phyloP scores from a whole-genome alignment of 2,797 vertebrate genomes.

The Pangasius macronema region DNA sequence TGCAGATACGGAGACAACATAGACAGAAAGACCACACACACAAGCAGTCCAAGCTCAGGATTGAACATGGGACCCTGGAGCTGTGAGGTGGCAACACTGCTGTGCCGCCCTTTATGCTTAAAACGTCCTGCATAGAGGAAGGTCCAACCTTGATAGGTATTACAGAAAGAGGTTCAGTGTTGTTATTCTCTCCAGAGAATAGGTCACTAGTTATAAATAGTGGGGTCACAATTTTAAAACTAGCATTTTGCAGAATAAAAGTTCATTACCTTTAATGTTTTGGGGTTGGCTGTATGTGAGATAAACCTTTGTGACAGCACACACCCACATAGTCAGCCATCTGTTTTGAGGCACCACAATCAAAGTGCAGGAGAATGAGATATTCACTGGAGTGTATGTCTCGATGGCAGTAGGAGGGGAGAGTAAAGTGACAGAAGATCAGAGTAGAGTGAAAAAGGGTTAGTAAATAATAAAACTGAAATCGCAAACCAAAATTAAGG shows the following conservation, averaged over 20 bases:
- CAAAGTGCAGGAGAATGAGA: constrained; percentile 6
- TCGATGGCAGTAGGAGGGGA: neutral
- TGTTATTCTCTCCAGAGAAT: neutral
- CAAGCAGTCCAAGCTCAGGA: neutral
- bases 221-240: neutral
- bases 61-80: neutral
- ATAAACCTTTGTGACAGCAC: constrained; percentile 19
- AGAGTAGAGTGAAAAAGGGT: constrained; percentile 12
- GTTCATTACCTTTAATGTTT: neutral
- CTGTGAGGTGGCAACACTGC: neutral
- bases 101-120: neutral
- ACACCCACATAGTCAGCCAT: neutral
- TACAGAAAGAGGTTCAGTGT: neutral
- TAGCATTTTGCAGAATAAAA: neutral
- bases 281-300: neutral
- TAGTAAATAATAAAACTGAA: neutral
- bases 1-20: neutral
- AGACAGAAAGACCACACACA: neutral
- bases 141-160: neutral
- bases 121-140: neutral
- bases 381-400: constrained; percentile 9
- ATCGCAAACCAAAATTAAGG: neutral
- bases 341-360: constrained; percentile 22
- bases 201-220: neutral
- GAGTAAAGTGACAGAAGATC: neutral